Evolutionary conservation across 2,888 invertebrate genomes (phyloP).

Genomic region (Plutella xylostella): DNA sequence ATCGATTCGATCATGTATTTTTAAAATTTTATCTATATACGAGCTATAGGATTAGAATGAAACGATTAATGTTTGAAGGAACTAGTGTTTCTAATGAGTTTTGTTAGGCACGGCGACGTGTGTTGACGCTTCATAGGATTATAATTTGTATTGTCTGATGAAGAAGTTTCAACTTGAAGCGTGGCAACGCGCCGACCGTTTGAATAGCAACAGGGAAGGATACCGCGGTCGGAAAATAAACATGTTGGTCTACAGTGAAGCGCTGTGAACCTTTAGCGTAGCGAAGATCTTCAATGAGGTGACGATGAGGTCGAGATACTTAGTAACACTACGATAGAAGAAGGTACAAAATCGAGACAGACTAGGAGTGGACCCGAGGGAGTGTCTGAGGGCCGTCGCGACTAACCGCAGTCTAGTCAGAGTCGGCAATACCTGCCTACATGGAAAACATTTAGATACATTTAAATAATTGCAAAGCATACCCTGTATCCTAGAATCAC

Average conservation of each 20-base stretch:
- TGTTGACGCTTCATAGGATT: neutral
- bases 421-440: conserved; percentile 52
- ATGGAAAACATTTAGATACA: conserved; percentile 72
- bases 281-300: conserved; percentile 24
- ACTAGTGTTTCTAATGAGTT: neutral
- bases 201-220: neutral
- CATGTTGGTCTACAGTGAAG: neutral
- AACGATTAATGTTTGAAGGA: neutral
- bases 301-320: conserved; percentile 31
- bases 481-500: conserved; percentile 94
- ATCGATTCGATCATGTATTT: neutral
- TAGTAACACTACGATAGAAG: conserved; percentile 46
- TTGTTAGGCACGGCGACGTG: neutral
- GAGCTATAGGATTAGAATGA: conserved; percentile 3
- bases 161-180: too few species aligned
- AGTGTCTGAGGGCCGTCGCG: conserved; percentile 36
- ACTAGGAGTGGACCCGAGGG: conserved; percentile 55
- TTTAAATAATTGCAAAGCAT: conserved; percentile 92
- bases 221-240: neutral
- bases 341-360: conserved; percentile 64
- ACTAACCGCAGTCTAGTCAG: conserved; percentile 33
- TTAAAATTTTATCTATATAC: conserved; percentile 2
- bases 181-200: too few species aligned
- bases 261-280: neutral
- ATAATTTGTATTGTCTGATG: conserved; percentile 4